Percentiles rank a stretch among this genome's conserved stretches.
Conservation (phyloP, 2,113 vertebrate species). For the Emydocephalus ijimae region DNA sequence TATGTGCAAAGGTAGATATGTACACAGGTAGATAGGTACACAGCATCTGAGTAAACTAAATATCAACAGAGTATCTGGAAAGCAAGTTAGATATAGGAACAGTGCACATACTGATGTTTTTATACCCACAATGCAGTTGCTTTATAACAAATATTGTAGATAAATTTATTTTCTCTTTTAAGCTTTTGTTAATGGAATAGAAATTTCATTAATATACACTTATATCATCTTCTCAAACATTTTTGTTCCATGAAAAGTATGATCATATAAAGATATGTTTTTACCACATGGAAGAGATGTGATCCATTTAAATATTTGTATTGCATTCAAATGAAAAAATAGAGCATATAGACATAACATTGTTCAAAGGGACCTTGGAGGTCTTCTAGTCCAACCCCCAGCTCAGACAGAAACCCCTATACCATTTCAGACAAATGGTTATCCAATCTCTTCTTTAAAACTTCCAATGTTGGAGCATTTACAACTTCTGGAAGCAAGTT, state of each 20-base stretch:
- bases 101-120: background rate
- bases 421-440: too few relatives aligned
- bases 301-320: background rate
- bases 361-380: too few relatives aligned
- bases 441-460: too few relatives aligned
- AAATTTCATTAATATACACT: background rate
- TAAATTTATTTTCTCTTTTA: background rate
- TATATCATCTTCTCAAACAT: background rate
- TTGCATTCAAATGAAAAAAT: background rate
- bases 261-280: background rate
- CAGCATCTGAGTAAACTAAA: background rate
- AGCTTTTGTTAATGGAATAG: background rate
- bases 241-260: background rate
- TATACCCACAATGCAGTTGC: background rate
- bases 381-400: too few relatives aligned
- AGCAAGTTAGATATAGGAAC: background rate
- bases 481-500: too few relatives aligned
- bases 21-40: background rate
- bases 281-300: background rate
- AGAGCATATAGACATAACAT: background rate
- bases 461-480: too few relatives aligned
- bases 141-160: background rate
- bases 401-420: too few relatives aligned
- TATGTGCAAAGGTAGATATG: background rate
- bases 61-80: background rate